A percentile compares a stretch with the other conserved stretches of the same genome.
These are phyloP conservation scores for Stenoptilia bipunctidactyla DNA, from an alignment of 2,888 invertebrate species.

Conservation along the genomic window DNA sequence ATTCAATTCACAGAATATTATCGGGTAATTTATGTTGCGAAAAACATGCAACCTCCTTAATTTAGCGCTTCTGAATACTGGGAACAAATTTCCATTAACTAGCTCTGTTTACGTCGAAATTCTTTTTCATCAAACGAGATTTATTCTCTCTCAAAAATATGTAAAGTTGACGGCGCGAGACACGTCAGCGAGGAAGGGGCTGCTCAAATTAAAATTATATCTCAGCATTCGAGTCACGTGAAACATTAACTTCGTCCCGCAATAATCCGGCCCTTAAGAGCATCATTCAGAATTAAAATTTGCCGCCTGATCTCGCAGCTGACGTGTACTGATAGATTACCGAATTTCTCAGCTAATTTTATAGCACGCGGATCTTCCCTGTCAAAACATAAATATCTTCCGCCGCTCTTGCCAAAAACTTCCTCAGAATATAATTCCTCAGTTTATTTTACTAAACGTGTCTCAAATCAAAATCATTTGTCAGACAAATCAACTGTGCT, in stretches of 20 bases:
- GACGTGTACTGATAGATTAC: slow-evolving; percentile 62
- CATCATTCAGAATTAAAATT: slow-evolving; percentile 67
- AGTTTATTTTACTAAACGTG: no score
- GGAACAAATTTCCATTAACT: slow-evolving; percentile 56
- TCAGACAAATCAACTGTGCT: no score
- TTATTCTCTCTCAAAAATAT: slow-evolving; percentile 60
- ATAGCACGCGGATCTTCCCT: no score
- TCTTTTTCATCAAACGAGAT: slow-evolving; percentile 62
- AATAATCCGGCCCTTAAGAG: slow-evolving; percentile 63
- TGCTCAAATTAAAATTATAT: slow-evolving; percentile 65
- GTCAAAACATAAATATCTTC: no score
- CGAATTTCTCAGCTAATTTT: slow-evolving; percentile 19
- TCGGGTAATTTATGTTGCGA: slow-evolving; percentile 1
- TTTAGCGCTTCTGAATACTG: slow-evolving; percentile 44
- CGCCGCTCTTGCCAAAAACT: no score
- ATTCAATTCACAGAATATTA: slow-evolving; percentile 5
- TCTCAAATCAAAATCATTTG: no score
- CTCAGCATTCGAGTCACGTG: slow-evolving; percentile 65
- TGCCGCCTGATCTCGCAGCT: slow-evolving; percentile 55
- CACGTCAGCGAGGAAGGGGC: slow-evolving; percentile 42
- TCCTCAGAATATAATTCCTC: no score
- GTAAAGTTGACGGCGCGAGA: slow-evolving; percentile 43
- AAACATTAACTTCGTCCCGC: slow-evolving; percentile 62
- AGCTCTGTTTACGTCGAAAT: slow-evolving; percentile 51
- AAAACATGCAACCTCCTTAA: slow-evolving; percentile 18